Conservation (phyloP, 2,113 vertebrate genomes). For the Typhlomys cinereus region DNA sequence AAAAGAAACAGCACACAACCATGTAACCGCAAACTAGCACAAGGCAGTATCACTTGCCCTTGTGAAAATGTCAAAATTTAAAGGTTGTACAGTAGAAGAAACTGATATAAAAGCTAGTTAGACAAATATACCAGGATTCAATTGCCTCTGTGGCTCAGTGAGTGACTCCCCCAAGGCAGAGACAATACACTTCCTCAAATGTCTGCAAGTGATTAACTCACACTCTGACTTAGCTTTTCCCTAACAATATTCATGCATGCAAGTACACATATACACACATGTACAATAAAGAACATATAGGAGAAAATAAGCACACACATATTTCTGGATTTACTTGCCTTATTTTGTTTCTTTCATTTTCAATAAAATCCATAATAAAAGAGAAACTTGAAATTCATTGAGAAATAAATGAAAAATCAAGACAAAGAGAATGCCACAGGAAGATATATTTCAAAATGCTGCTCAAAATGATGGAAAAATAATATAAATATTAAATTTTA, state of each 20-base stretch:
- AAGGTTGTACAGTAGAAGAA: not conserved
- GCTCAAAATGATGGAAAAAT: not conserved
- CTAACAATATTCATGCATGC: not conserved
- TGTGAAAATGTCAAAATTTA: conserved; percentile 2
- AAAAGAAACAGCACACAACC: conserved; percentile 40
- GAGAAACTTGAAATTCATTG: not conserved
- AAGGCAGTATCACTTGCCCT: not conserved
- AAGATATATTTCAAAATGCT: conserved; percentile 49
- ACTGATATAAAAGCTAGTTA: conserved; percentile 12
- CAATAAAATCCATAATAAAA: conserved; percentile 47
- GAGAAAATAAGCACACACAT: not conserved
- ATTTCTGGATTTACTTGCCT: not conserved
- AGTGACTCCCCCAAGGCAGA: not conserved
- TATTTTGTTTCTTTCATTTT: not conserved
- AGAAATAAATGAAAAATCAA: conserved; percentile 16
- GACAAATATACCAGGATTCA: not conserved
- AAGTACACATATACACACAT: not conserved
- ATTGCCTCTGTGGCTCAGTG: not conserved
- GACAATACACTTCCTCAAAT: conserved; percentile 18
- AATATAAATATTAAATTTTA: conserved; percentile 51
- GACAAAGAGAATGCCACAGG: not conserved
- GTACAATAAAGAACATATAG: not conserved
- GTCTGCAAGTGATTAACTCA: not conserved
- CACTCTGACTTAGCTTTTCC: not conserved
- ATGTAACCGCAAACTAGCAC: not conserved